Evolutionary conservation across 2,888 invertebrate genomes (phyloP).

Genomic region (Mamestra brassicae): DNA sequence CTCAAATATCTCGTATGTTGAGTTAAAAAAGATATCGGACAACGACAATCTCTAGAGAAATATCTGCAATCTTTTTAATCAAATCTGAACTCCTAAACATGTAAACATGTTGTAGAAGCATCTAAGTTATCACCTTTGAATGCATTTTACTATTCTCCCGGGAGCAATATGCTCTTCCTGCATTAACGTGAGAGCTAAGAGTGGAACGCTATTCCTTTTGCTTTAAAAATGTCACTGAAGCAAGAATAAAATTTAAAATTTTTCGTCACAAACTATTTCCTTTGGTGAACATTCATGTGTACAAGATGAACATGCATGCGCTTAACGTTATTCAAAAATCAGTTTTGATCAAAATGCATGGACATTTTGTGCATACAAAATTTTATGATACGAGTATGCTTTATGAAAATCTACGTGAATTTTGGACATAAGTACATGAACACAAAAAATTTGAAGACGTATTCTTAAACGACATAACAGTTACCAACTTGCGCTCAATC

Average conservation of each 20-base stretch:
- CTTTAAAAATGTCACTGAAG: constrained; percentile 67
- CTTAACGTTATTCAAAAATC: constrained; percentile 20
- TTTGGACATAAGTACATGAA: no score
- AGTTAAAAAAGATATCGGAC: constrained; percentile 16
- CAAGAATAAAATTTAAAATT: constrained; percentile 58
- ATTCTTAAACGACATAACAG: background rate
- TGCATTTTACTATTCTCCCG: constrained; percentile 56
- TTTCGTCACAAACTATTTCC: constrained; percentile 54
- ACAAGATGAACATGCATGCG: constrained; percentile 37
- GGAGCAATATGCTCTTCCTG: constrained; percentile 61
- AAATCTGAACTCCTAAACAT: constrained; percentile 47
- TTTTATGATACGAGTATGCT: background rate
- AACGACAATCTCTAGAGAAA: constrained; percentile 32
- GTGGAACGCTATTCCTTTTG: constrained; percentile 55
- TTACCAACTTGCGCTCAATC: constrained; percentile 8
- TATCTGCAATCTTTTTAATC: constrained; percentile 51
- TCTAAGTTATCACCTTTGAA: constrained; percentile 60
- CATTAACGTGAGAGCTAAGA: constrained; percentile 63
- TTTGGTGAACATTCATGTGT: constrained; percentile 37
- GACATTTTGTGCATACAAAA: background rate
- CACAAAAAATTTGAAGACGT: no score
- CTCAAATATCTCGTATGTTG: background rate
- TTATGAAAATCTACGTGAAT: no score
- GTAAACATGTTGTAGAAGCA: constrained; percentile 45
- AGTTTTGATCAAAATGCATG: background rate